A percentile compares a stretch with the other conserved stretches of the same genome.
These are phyloP conservation scores for Chionoecetes opilio DNA, from an alignment of 1,140 invertebrate species.

Conservation along the genomic window DNA sequence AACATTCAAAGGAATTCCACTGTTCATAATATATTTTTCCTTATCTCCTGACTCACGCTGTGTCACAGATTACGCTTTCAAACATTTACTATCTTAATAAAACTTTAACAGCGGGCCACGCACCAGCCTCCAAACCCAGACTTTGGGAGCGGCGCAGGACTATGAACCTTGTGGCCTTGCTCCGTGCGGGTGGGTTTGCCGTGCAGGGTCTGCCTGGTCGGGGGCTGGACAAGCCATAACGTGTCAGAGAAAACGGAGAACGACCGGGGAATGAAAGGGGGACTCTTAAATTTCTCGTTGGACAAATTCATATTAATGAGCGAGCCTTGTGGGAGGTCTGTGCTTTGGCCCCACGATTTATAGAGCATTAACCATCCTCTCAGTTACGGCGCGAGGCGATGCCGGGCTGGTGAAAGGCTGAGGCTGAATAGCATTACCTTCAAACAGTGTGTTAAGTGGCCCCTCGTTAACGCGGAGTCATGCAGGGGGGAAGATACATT, in stretches of 20 bases:
- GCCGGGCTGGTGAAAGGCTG: not conserved
- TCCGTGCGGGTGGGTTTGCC: not conserved
- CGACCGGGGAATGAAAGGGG: slow-evolving; percentile 33
- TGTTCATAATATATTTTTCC: not conserved
- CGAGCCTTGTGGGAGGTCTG: slow-evolving; percentile 52
- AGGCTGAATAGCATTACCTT: not conserved
- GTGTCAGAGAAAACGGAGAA: slow-evolving; percentile 56
- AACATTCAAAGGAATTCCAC: not conserved
- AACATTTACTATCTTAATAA: slow-evolving; percentile 71
- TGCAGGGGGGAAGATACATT: not conserved
- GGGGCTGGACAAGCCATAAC: slow-evolving; percentile 40
- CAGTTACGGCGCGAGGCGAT: not conserved
- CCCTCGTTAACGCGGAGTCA: too few species aligned
- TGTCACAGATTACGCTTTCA: slow-evolving; percentile 57
- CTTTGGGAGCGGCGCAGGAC: not conserved
- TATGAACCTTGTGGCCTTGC: not conserved
- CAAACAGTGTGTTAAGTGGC: too few species aligned
- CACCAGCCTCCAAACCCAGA: not conserved
- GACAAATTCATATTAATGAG: slow-evolving; percentile 68
- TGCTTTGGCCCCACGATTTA: not conserved
- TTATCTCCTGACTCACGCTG: slow-evolving; percentile 45
- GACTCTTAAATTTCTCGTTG: slow-evolving; percentile 55
- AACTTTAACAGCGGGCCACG: slow-evolving; percentile 44
- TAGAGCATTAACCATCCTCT: not conserved
- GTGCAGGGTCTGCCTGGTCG: not conserved